Evolutionary conservation across 2,888 invertebrate genomes (phyloP).

Genomic region (Oligia fasciuncula): DNA sequence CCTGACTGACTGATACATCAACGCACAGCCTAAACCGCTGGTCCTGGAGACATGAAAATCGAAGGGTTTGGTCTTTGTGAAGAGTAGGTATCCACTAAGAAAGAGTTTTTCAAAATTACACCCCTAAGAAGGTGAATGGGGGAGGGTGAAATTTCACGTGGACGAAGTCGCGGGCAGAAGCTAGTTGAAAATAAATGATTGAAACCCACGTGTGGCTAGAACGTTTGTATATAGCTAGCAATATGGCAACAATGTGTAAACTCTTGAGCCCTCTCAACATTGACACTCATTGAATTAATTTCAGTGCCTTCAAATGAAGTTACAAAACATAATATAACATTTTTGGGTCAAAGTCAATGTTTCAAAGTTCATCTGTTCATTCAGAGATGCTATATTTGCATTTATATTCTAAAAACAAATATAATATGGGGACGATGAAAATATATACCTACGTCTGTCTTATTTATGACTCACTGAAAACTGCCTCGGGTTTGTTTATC

Average conservation of each 20-base stretch:
- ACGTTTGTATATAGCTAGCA: background rate
- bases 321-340: background rate
- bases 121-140: too few relatives aligned
- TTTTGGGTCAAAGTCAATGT: slow-evolving; percentile 36
- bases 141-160: too few relatives aligned
- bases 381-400: slow-evolving; percentile 20
- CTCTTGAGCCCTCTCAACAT: background rate
- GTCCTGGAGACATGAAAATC: too few relatives aligned
- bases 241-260: background rate
- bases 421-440: slow-evolving; percentile 23
- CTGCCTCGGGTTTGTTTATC: slow-evolving; percentile 70
- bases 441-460: slow-evolving; percentile 21
- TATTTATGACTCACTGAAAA: slow-evolving; percentile 53
- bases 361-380: slow-evolving; percentile 31
- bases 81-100: too few relatives aligned
- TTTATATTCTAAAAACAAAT: slow-evolving; percentile 30
- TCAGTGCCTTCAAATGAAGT: slow-evolving; percentile 1
- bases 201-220: background rate
- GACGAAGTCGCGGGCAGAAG: too few relatives aligned
- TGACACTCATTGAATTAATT: background rate
- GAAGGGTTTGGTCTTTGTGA: too few relatives aligned
- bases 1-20: too few relatives aligned
- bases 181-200: background rate
- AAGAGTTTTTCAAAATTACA: too few relatives aligned
- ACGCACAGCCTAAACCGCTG: too few relatives aligned